A percentile compares a stretch with the other conserved stretches of the same genome.
Conservation (phyloP, 2,797 vertebrate species). For the Lutra lutra region DNA sequence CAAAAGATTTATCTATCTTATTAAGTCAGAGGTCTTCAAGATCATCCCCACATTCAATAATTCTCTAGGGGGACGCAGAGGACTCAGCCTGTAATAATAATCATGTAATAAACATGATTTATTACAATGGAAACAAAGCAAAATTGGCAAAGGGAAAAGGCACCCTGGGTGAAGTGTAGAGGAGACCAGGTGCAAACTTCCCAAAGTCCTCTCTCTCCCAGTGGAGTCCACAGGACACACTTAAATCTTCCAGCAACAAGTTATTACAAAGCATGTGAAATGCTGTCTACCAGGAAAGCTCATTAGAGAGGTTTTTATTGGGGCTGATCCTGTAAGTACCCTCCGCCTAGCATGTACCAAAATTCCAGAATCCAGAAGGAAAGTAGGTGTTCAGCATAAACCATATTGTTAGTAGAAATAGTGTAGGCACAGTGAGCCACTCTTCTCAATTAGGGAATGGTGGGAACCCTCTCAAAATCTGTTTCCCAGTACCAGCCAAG, state of each 20-base stretch:
- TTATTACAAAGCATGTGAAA: neutral
- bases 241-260: neutral
- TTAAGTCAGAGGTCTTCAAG: neutral
- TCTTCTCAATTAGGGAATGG: neutral
- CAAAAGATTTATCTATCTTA: neutral
- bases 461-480: neutral
- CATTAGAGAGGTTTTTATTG: neutral
- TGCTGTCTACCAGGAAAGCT: neutral
- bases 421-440: neutral
- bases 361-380: conserved; percentile 2
- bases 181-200: neutral
- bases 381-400: neutral
- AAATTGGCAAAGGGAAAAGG: neutral
- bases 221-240: neutral
- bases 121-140: neutral
- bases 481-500: neutral
- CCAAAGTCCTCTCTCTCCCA: neutral
- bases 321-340: neutral
- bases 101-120: no score
- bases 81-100: no score
- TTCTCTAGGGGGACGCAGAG: neutral
- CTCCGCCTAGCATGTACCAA: neutral
- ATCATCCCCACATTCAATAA: neutral
- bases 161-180: neutral
- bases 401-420: neutral